Conservation (phyloP, 2,888 invertebrate genomes). For the Sminthurinus aureus region DNA sequence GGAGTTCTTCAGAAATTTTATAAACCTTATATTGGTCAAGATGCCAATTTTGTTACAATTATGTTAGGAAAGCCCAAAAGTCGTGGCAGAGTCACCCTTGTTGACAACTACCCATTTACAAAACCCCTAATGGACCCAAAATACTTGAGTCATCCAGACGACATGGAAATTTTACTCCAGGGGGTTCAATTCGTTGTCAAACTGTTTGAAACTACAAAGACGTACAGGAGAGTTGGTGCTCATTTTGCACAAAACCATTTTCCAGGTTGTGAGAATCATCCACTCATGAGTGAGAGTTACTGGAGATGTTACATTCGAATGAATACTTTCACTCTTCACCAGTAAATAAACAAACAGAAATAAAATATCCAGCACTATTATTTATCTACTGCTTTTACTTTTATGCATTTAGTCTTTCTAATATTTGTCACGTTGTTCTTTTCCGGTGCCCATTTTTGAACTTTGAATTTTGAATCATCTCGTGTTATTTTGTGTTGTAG, state of each 20-base stretch:
- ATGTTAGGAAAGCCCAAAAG: slow-evolving; percentile 53
- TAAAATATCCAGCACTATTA: no score
- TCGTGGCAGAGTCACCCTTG: slow-evolving; percentile 47
- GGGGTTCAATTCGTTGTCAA: slow-evolving; percentile 32
- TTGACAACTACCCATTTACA: slow-evolving; percentile 48
- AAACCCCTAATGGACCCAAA: slow-evolving; percentile 53
- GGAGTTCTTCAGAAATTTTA: slow-evolving; percentile 52
- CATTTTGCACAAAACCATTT: slow-evolving; percentile 36
- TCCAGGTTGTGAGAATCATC: slow-evolving; percentile 43
- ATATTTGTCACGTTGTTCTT: no score
- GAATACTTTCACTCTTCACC: slow-evolving; percentile 45
- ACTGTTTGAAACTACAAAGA: slow-evolving; percentile 29
- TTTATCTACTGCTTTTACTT: no score
- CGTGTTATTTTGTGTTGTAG: no score
- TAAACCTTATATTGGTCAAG: slow-evolving; percentile 49
- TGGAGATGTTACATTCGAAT: slow-evolving; percentile 45
- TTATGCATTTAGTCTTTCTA: no score
- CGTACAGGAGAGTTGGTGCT: slow-evolving; percentile 44
- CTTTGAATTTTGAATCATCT: no score
- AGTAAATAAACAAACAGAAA: slow-evolving; percentile 8
- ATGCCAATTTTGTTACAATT: slow-evolving; percentile 53
- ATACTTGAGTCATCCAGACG: slow-evolving; percentile 52
- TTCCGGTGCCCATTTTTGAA: no score
- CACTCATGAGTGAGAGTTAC: slow-evolving; percentile 44
- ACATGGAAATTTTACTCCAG: slow-evolving; percentile 35